Base-by-base conservation (phyloP, 2,888 invertebrate genomes). In the Carterocephalus palaemon region DNA sequence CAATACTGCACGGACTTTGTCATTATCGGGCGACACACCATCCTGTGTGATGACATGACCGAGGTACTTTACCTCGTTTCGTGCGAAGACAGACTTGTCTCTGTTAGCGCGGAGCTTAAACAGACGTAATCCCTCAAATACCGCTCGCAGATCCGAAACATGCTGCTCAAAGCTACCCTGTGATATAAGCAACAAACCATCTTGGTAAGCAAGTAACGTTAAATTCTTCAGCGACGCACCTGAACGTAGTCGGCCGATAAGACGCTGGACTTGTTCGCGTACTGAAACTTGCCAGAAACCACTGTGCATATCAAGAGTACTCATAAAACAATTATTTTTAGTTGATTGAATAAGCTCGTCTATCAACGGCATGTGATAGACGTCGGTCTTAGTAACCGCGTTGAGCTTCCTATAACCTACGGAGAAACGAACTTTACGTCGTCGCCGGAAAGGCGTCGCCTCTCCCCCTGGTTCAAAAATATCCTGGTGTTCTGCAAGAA, bases 281-380 rank as follows among this genome's bases (percentile, higher is more conserved):
- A 47, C 41, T 1, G 6, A 9, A 2, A 69, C 54, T 41, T 74
- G 74, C 58, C 64, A 69, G 45, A 71, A 75, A 0, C 72, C 71
- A n/a, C 57, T 40, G 16, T 54, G 53, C 2, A 74, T 49, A 39
- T 72, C 69, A 4, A 72, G 38, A 0, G 67, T 66, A 4, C 64
- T 56, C 64, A 69, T 66, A 8, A 16, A 8, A 17, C 32, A 32
- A 10, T 17, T 32, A 5, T 32, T 32, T 29, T 23, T 32, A 3
- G 31, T 23, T 3, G 20, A 23, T 16, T 10, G 28, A n/a, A 34
- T 23, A 24, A 24, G 13, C 16, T 31, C 31, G 4, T 9, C 17
- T 19, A 34, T 26, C 28, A 43, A 17, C 10, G 24, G 22, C 13
- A 12, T 33, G 8, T 7, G 29, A 23, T 13, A 22, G 12, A 17